Evolutionary conservation across 2,797 vertebrate species (phyloP).

Genomic region (Okamejei kenojei): DNA sequence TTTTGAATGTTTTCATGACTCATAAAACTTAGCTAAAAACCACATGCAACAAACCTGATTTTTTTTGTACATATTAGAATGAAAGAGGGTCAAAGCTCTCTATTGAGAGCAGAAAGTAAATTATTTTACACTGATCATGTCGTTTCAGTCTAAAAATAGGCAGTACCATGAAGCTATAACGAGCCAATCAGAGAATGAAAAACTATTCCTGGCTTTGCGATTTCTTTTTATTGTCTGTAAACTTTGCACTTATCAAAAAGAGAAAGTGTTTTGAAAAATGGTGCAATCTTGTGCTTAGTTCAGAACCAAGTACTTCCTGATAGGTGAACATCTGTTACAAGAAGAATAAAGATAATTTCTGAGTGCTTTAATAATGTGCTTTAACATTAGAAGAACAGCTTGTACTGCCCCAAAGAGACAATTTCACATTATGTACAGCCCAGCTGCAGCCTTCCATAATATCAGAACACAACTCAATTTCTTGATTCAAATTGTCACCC

Average conservation of each 20-base stretch:
- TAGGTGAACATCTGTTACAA: constrained; percentile 25
- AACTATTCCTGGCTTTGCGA: background rate
- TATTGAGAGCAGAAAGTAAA: background rate
- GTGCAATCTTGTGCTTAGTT: background rate
- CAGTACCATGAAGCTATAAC: background rate
- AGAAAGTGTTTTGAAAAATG: constrained; percentile 25
- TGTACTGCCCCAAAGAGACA: constrained; percentile 27
- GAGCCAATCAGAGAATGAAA: background rate
- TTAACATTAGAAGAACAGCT: constrained; percentile 28
- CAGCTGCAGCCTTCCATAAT: background rate
- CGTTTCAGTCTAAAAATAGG: background rate
- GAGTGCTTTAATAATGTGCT: constrained; percentile 19
- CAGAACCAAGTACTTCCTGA: constrained; percentile 14
- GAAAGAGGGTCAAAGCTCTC: background rate
- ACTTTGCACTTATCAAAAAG: constrained; percentile 22
- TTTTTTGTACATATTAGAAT: background rate
- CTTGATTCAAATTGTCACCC: background rate
- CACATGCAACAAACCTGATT: background rate
- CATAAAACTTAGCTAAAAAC: background rate
- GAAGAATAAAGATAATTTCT: constrained; percentile 25
- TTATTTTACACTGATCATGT: background rate
- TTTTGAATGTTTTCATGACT: too few relatives aligned
- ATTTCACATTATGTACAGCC: background rate
- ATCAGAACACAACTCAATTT: background rate
- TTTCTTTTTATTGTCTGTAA: background rate